phyloP scores from a whole-genome alignment of 1,140 invertebrate species.

The Euura lappo region DNA sequence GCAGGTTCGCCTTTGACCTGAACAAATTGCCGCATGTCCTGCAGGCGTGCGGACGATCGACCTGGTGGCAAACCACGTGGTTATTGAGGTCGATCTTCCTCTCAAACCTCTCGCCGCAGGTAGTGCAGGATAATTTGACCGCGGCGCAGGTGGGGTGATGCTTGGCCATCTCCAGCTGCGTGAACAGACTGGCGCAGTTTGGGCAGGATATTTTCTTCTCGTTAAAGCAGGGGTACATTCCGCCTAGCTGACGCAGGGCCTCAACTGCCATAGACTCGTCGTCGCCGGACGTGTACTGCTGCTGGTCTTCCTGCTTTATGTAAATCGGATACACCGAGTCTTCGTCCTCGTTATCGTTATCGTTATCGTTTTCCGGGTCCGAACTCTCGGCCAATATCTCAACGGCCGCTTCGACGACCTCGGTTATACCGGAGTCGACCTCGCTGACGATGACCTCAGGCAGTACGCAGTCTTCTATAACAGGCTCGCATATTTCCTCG shows the following conservation, averaged over 20 bases:
- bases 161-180: slow-evolving; percentile 34
- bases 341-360: slow-evolving; percentile 36
- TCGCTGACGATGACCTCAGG: slow-evolving; percentile 32
- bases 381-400: slow-evolving; percentile 42
- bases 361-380: slow-evolving; percentile 37
- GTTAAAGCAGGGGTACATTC: slow-evolving; percentile 52
- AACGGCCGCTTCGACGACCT: slow-evolving; percentile 33
- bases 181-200: slow-evolving; percentile 34
- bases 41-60: slow-evolving; percentile 53
- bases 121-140: slow-evolving; percentile 45
- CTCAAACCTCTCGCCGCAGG: slow-evolving; percentile 52
- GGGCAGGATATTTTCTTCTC: slow-evolving; percentile 45
- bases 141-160: slow-evolving; percentile 38
- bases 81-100: slow-evolving; percentile 54
- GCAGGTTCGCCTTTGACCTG: slow-evolving; percentile 48
- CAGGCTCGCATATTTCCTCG: slow-evolving; percentile 52
- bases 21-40: slow-evolving; percentile 55
- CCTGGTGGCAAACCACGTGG: slow-evolving; percentile 57
- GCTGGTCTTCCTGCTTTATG: slow-evolving; percentile 47
- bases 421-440: slow-evolving; percentile 14
- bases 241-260: slow-evolving; percentile 57
- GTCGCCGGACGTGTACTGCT: slow-evolving; percentile 51
- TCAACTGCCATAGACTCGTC: slow-evolving; percentile 61
- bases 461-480: slow-evolving; percentile 38
- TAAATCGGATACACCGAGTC: slow-evolving; percentile 45